These are phyloP conservation scores for Clistopyga incitator DNA, from an alignment of 2,888 invertebrate genomes.

Conservation along the genomic window DNA sequence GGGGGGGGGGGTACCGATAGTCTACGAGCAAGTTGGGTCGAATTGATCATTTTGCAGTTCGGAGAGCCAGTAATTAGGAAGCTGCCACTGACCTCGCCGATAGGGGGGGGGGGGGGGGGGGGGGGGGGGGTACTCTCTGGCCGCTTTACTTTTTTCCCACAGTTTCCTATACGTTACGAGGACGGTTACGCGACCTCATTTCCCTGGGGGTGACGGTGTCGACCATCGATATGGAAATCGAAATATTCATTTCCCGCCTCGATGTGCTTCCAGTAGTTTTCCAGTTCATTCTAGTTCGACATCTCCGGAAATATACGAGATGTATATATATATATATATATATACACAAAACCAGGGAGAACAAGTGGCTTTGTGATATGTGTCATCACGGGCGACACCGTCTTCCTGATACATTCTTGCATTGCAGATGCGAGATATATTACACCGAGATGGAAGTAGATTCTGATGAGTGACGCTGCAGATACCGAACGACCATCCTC, in stretches of 20 bases:
- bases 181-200: slow-evolving; percentile 56
- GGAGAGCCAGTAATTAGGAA: slow-evolving; percentile 64
- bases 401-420: slow-evolving; percentile 10
- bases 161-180: slow-evolving; percentile 1
- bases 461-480: background rate
- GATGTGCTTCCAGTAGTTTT: slow-evolving; percentile 39
- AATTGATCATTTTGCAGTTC: slow-evolving; percentile 65
- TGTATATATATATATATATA: background rate
- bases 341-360: background rate
- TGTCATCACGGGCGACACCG: background rate
- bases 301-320: slow-evolving; percentile 8
- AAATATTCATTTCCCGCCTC: slow-evolving; percentile 65
- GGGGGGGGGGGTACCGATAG: background rate
- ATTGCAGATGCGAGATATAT: background rate
- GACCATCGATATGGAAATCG: slow-evolving; percentile 71
- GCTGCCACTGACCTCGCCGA: slow-evolving; percentile 13
- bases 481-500: no score
- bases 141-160: slow-evolving; percentile 15
- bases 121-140: background rate
- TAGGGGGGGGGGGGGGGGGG: no score
- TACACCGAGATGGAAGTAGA: background rate
- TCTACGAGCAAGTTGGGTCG: slow-evolving; percentile 58
- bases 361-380: background rate
- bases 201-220: slow-evolving; percentile 54
- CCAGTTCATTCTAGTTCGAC: slow-evolving; percentile 48